phyloP scores from a whole-genome alignment of 2,113 vertebrate species.

The Ciconia stormi region DNA sequence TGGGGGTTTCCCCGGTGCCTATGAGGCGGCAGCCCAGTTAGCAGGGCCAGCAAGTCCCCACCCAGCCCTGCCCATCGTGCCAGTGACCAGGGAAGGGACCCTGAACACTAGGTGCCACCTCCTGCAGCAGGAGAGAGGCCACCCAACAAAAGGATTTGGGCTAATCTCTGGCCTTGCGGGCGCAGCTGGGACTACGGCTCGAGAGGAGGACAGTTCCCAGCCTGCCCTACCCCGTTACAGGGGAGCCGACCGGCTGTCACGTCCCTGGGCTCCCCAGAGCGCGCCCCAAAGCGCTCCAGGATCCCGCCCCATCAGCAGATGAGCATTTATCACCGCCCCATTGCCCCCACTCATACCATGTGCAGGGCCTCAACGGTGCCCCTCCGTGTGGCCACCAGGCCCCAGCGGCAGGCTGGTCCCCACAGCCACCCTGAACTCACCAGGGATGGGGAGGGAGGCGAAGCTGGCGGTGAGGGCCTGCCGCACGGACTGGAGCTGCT shows the following conservation, averaged over 20 bases:
- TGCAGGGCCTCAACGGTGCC: background rate
- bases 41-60: background rate
- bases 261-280: background rate
- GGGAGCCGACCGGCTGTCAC: background rate
- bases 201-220: background rate
- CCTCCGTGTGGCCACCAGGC: rapidly evolving
- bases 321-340: too few species aligned
- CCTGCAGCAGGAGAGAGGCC: background rate
- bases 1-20: conserved; percentile 94
- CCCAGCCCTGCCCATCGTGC: rapidly evolving
- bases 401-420: background rate
- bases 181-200: background rate
- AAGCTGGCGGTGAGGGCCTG: conserved; percentile 90
- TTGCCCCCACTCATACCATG: rapidly evolving
- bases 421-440: conserved; percentile 53
- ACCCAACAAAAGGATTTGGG: background rate
- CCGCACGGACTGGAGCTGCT: conserved; percentile 89
- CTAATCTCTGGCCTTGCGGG: background rate
- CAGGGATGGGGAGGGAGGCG: conserved; percentile 89
- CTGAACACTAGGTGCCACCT: background rate
- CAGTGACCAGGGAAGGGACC: background rate
- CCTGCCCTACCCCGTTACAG: rapidly evolving
- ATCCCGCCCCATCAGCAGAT: background rate
- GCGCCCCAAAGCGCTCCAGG: background rate
- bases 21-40: background rate